These are phyloP conservation scores for Drosophila gaucha DNA, from an alignment of 2,888 invertebrate species.

Conservation along the genomic window DNA sequence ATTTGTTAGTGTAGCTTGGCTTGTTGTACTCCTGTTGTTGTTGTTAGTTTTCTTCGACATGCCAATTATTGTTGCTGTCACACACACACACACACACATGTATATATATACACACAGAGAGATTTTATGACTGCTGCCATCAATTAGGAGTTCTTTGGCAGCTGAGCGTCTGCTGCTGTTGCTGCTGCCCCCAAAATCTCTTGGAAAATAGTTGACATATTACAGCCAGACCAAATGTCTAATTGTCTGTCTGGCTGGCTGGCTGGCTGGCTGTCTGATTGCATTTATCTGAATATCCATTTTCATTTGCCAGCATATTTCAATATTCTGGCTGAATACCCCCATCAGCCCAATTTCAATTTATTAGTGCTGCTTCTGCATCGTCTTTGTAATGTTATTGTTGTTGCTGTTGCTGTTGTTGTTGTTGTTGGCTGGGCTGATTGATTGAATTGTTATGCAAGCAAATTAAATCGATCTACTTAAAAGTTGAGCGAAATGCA, in stretches of 20 bases:
- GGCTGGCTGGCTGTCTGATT: constrained; percentile 15
- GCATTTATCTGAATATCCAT: constrained; percentile 18
- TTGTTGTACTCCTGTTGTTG: constrained; percentile 18
- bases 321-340: constrained; percentile 16
- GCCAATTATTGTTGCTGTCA: constrained; percentile 35
- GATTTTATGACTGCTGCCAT: constrained; percentile 46
- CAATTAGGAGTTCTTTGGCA: constrained; percentile 41
- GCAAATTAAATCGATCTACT: constrained; percentile 62
- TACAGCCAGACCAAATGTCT: constrained; percentile 6
- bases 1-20: constrained; percentile 66
- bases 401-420: constrained; percentile 12
- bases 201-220: constrained; percentile 29
- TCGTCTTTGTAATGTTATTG: background rate
- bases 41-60: constrained; percentile 27
- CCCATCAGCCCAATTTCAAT: background rate
- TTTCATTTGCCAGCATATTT: constrained; percentile 14
- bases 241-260: constrained; percentile 11
- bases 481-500: constrained; percentile 34
- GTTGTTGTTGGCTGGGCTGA: constrained; percentile 9
- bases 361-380: background rate
- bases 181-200: background rate
- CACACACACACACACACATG: constrained; percentile 15
- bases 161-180: background rate
- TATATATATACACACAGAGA: background rate
- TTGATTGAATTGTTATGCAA: constrained; percentile 61